phyloP scores from a whole-genome alignment of 2,797 vertebrate species.

The Erpetoichthys calabaricus region DNA sequence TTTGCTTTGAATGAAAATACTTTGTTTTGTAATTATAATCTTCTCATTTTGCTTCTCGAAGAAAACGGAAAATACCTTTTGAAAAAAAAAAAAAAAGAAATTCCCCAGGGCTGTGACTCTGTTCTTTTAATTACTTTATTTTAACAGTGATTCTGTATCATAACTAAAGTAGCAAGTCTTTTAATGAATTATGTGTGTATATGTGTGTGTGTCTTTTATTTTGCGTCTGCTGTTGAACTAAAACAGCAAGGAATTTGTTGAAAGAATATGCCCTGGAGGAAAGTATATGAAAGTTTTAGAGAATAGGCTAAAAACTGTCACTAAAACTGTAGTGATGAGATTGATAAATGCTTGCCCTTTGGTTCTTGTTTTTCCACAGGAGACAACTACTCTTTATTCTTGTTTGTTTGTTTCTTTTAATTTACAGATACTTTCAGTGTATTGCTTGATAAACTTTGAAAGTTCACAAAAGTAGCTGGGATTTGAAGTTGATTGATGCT shows the following conservation, averaged over 20 bases:
- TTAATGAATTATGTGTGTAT: slow-evolving; percentile 41
- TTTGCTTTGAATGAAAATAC: not conserved
- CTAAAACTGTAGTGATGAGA: too few species aligned
- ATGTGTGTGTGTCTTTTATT: slow-evolving; percentile 15
- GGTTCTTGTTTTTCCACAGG: too few species aligned
- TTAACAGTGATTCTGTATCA: slow-evolving; percentile 26
- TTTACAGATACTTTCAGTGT: too few species aligned
- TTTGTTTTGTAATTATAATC: too few species aligned
- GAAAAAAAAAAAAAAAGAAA: not conserved
- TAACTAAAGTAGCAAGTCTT: slow-evolving; percentile 23
- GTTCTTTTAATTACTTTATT: slow-evolving; percentile 6
- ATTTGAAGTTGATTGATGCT: too few species aligned
- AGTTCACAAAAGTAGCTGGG: too few species aligned
- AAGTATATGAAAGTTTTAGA: slow-evolving; percentile 42
- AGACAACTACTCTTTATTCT: too few species aligned
- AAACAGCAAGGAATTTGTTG: slow-evolving; percentile 39
- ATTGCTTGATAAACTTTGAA: too few species aligned
- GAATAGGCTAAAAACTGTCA: too few species aligned
- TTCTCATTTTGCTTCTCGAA: slow-evolving; percentile 6
- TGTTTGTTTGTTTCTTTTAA: too few species aligned
- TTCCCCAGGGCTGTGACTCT: not conserved
- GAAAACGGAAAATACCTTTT: not conserved
- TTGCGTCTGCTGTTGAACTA: slow-evolving; percentile 29
- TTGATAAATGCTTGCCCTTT: too few species aligned
- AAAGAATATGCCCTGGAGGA: slow-evolving; percentile 37